Evolutionary conservation across 2,888 invertebrate species (phyloP), one percentile per base, ranked within the genome.

Genomic region (Hylaea fasciaria): DNA sequence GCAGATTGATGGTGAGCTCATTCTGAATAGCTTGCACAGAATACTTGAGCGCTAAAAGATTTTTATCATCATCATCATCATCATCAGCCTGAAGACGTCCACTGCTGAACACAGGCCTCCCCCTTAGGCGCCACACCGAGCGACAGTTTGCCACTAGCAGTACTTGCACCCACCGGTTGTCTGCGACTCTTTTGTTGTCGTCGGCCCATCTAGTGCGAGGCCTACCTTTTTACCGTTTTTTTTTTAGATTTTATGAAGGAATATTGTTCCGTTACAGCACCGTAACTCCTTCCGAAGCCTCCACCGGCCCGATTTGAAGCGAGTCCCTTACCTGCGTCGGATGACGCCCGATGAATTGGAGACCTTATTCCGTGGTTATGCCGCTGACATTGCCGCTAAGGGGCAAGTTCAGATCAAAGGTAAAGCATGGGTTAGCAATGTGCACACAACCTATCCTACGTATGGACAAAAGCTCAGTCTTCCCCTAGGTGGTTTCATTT

Each of bases 281-380:
- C 87, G 92, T 58, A 92, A 91, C 72, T 92, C 91, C 2, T 92
- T 91, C 71, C 85, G 92, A 39, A 76, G 87, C 58, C 86, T 92
- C 1, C 91, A 91, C 71, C 86, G 91, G 32, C 92, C 92, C 0
- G 92, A 92, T 64, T 73, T 92, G 62, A 91, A 90, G 64, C 81
- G 91, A 14, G 91, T 92, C 13, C 89, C 91, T 22, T 90, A 89
- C 64, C 77, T 92, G 17, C 86, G 91, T 13, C 85, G 89, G 35
- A 83, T 91, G 86, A 82, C 83, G 1, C 86, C 91, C 0, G 87
- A 87, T 52, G 91, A 92, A 55, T 77, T 92, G 39, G 89, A 91
- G 61, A 83, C 78, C 7, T 66, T 91, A 29, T 91, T 92, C 71
- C 78, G 84, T 11, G 91, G 90, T 0, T 88, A 85, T 62, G 79